Conservation (phyloP, 2,113 vertebrate genomes). For the Heptranchias perlo region DNA sequence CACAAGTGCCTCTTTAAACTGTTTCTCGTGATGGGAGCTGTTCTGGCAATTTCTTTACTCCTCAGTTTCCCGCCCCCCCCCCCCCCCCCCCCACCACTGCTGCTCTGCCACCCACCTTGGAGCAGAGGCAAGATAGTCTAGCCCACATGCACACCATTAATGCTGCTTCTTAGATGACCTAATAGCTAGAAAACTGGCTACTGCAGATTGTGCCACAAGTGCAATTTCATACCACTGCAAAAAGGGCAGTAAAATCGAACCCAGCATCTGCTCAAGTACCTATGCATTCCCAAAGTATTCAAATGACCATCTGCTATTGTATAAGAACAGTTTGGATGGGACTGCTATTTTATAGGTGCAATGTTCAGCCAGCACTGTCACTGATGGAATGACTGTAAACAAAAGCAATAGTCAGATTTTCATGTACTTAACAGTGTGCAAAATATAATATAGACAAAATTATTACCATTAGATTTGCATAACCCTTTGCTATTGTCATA, state of each 20-base stretch:
- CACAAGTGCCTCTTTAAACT: neutral
- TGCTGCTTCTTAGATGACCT: neutral
- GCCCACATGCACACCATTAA: neutral
- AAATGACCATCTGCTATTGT: slow-evolving; percentile 20
- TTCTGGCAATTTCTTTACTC: neutral
- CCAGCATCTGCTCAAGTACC: slow-evolving; percentile 12
- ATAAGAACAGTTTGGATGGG: neutral
- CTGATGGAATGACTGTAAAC: neutral
- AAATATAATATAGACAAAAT: neutral
- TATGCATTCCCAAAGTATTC: slow-evolving; percentile 22
- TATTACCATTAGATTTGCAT: neutral
- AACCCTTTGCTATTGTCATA: neutral
- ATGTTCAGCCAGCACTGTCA: neutral
- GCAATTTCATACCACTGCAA: neutral
- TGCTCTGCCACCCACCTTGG: neutral
- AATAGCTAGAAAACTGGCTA: neutral
- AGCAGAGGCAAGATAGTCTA: neutral
- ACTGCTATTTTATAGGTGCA: neutral
- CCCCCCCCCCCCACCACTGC: neutral
- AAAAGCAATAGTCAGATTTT: slow-evolving; percentile 6
- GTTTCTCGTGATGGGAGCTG: neutral
- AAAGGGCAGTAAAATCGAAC: slow-evolving; percentile 9
- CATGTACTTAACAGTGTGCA: neutral
- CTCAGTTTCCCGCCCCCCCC: neutral
- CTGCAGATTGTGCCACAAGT: neutral